Percentiles rank a stretch among this genome's conserved stretches.
These are phyloP conservation scores for Caloenas nicobarica DNA, from an alignment of 2,113 vertebrate genomes.

Conservation along the genomic window DNA sequence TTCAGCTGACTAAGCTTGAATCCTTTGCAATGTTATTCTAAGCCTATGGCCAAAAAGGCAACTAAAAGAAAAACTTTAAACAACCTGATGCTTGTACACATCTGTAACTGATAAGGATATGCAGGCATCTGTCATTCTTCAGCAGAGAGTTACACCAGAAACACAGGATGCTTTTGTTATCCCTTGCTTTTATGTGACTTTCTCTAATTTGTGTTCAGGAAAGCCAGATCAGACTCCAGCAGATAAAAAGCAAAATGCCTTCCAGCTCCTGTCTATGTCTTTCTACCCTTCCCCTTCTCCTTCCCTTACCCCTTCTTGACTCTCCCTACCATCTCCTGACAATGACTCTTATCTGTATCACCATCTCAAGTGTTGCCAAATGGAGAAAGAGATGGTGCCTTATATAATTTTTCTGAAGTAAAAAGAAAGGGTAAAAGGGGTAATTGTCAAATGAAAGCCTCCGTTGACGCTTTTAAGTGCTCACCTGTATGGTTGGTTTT, in stretches of 20 bases:
- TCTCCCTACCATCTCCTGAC: not conserved
- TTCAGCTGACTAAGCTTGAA: not conserved
- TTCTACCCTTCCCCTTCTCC: not conserved
- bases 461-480: not conserved
- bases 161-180: not conserved
- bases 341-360: not conserved
- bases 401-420: not conserved
- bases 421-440: not conserved
- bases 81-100: not conserved
- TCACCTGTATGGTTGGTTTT: not conserved
- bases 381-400: not conserved
- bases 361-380: not conserved
- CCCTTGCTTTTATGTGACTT: not conserved
- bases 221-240: not conserved
- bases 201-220: not conserved
- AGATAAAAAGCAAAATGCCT: not conserved
- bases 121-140: not conserved
- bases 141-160: not conserved
- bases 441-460: not conserved
- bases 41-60: not conserved
- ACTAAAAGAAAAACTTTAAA: constrained; percentile 1
- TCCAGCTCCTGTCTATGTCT: not conserved
- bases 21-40: constrained; percentile 20
- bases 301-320: not conserved
- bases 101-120: not conserved